Percentiles rank a stretch among this genome's conserved stretches.
phyloP scores from a whole-genome alignment of 2,888 invertebrate genomes.

The Drosophila cognata region DNA sequence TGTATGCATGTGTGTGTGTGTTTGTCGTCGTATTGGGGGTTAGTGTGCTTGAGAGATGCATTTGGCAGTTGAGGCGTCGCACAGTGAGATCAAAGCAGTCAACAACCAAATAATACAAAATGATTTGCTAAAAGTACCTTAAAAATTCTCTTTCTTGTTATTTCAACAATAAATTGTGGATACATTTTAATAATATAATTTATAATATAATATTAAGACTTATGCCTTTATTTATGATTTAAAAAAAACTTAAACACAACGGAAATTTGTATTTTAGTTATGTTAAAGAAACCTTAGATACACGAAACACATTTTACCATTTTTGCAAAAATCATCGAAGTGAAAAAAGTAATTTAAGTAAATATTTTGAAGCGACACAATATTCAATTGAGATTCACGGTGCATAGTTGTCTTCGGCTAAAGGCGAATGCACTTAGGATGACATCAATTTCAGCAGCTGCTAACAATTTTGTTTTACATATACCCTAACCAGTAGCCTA shows the following conservation, averaged over 20 bases:
- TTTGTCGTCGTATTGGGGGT: constrained; percentile 20
- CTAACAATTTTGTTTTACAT: constrained; percentile 50
- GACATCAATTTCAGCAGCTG: constrained; percentile 63
- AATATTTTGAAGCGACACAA: not conserved
- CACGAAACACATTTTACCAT: not conserved
- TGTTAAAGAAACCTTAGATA: not conserved
- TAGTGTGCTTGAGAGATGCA: constrained; percentile 48
- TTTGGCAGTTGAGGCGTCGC: constrained; percentile 50
- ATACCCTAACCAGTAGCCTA: constrained; percentile 2
- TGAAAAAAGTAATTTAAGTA: not conserved
- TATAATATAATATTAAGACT: not conserved
- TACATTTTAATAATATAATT: not conserved
- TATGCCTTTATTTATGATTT: not conserved
- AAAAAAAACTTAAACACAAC: no score
- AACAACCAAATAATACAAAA: no score
- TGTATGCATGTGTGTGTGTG: not conserved
- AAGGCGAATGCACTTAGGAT: constrained; percentile 63
- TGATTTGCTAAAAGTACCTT: not conserved
- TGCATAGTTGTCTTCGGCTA: constrained; percentile 17
- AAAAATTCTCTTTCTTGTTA: not conserved
- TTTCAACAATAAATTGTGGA: not conserved
- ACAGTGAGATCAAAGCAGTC: not conserved
- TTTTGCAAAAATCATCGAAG: not conserved
- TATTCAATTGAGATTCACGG: not conserved
- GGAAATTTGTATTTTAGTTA: not conserved